These are phyloP conservation scores for Pasiphila rectangulata DNA, from an alignment of 2,888 invertebrate genomes.

Conservation along the genomic window DNA sequence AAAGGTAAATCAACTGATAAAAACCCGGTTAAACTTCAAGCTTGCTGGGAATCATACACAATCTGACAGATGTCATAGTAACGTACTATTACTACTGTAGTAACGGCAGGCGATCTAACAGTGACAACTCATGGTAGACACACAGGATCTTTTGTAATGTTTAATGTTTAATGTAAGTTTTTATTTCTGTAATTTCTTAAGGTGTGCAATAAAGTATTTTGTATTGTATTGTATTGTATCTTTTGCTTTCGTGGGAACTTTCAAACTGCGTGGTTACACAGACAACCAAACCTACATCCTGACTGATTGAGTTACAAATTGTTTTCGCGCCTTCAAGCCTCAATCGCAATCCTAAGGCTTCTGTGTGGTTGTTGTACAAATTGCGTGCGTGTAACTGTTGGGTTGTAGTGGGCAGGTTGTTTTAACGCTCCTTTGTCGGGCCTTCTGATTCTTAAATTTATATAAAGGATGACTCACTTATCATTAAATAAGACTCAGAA, in stretches of 20 bases:
- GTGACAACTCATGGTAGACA: not conserved
- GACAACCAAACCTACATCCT: constrained; percentile 15
- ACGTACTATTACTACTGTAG: too few species aligned
- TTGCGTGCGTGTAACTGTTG: not conserved
- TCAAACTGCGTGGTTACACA: not conserved
- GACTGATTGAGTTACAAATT: constrained; percentile 23
- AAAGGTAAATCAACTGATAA: too few species aligned
- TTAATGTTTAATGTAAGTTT: too few species aligned
- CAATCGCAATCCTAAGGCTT: constrained; percentile 19
- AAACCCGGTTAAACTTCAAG: too few species aligned
- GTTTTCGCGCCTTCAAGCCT: constrained; percentile 20
- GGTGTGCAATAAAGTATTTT: too few species aligned
- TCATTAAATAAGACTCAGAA: too few species aligned
- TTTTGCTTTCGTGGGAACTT: constrained; percentile 21
- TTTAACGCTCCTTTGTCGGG: not conserved
- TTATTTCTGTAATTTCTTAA: not conserved
- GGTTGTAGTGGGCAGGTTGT: not conserved
- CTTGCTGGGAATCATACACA: too few species aligned
- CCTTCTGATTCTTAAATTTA: too few species aligned
- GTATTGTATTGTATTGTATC: too few species aligned
- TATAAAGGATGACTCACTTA: too few species aligned
- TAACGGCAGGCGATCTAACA: too few species aligned
- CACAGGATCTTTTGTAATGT: constrained; percentile 26
- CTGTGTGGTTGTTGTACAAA: constrained; percentile 17
- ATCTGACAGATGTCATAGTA: too few species aligned